Evolutionary conservation across 2,113 vertebrate species (phyloP).

Genomic region (Australoheros scitulus): DNA sequence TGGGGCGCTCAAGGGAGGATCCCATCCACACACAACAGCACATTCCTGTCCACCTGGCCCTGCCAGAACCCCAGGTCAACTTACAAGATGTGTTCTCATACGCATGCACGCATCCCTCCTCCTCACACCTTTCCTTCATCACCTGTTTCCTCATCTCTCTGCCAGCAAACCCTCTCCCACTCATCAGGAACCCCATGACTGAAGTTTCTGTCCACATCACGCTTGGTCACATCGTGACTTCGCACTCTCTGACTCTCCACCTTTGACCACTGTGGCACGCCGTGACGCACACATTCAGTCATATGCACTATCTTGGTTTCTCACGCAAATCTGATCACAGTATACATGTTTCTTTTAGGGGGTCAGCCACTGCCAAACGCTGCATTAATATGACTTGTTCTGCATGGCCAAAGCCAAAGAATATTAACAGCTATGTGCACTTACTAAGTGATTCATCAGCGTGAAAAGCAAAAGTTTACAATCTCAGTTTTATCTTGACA

Average conservation of each 20-base stretch:
- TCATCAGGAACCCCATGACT: neutral
- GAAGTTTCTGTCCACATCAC: slow-evolving; percentile 27
- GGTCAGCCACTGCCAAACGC: neutral
- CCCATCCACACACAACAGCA: slow-evolving; percentile 76
- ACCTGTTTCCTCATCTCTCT: slow-evolving; percentile 49
- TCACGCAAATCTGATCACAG: slow-evolving; percentile 2
- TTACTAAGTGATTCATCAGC: neutral
- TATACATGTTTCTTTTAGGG: neutral
- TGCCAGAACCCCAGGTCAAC: slow-evolving; percentile 69
- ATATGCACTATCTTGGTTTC: slow-evolving; percentile 20
- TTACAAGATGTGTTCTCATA: slow-evolving; percentile 67
- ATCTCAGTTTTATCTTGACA: neutral
- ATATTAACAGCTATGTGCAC: neutral
- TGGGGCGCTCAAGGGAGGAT: slow-evolving; percentile 68
- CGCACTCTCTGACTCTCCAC: slow-evolving; percentile 35
- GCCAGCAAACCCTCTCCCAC: slow-evolving; percentile 14
- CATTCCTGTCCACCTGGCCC: slow-evolving; percentile 79
- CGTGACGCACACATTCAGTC: slow-evolving; percentile 27
- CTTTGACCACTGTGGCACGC: slow-evolving; percentile 60
- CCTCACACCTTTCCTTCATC: slow-evolving; percentile 56
- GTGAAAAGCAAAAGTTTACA: neutral
- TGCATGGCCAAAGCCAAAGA: neutral
- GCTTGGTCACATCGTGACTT: slow-evolving; percentile 11
- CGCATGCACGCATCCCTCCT: slow-evolving; percentile 3
- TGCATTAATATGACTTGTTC: neutral